Base-by-base conservation (phyloP, 2,113 vertebrate genomes). In the Dromas ardeola region DNA sequence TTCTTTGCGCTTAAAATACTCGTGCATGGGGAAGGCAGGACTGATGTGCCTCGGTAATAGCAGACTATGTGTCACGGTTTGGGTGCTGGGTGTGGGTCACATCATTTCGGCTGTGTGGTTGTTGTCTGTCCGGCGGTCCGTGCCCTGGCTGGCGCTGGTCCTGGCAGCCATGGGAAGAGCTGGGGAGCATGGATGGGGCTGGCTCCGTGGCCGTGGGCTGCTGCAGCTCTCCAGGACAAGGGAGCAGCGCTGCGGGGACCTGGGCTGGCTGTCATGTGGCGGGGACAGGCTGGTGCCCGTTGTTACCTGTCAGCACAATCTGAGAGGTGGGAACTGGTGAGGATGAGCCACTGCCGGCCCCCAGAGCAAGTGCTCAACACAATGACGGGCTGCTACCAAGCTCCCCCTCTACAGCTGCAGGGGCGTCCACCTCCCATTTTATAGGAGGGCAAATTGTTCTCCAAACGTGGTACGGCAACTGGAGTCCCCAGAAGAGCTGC, bases 1-100 rank as follows among this genome's bases (percentile, higher is more conserved):
- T 82, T 52, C 78, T 84, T 67, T 59, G 61, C n/a, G 1, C 38
- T 70, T 52, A 43, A 67, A 81, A 36, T 12, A 6, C 7, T 43
- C 14, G 30, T 34, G n/a, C 0, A 0, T 2, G 12, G 15, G 47
- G 9, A 81, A 26, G 21, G 83, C 6, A 26, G 61, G 1, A 0
- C 0, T 13, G 50, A 10, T 10, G 52, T 16, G 26, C 34, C 36
- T 71, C 1, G 0, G 43, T 19, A 23, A 14, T 4, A 7, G n/a
- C 74, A 49, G 56, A 13, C 5, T 10, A 1, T 7, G 11, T 26
- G 2, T 19, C 27, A 4, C 0, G 0, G 32, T 4, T 53, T 59
- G 53, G 43, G 43, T 72, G 32, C 36, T 47, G 80, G 38, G 17
- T 0, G 0, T 6, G 0, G 32, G 56, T 63, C 1, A 0, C 3